Base-by-base conservation (phyloP, 1,140 invertebrate species). In the Calliopsis andreniformis region DNA sequence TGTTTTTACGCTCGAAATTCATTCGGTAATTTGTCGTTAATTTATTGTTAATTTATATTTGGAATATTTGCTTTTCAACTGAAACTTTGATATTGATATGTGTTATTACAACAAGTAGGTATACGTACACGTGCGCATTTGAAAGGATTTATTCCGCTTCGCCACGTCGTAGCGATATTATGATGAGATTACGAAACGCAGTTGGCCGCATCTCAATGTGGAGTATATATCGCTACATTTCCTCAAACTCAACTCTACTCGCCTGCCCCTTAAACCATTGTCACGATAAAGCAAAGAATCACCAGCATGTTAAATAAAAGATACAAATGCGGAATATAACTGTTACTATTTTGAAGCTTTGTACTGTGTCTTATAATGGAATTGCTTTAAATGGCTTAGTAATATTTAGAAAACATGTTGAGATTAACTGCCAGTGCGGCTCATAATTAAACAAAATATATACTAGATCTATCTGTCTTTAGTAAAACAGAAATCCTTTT, bases 181-280 rank as follows among this genome's bases (percentile, higher is more conserved):
- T 91, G 87, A 92, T 90, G 90, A 90, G 91, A 92, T 92, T 92
- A 92, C 88, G 76, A 75, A 80, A 80, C 86, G 87, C 91, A 90
- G 90, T 92, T 91, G 91, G 90, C 88, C 90, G 91, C 88, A 66
- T 89, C 87, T 91, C 89, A 92, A 92, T 92, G 86, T 89, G 79
- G 83, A 86, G 88, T 89, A 86, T 85, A 87, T 83, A 83, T 85
- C 80, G 77, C 78, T 59, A 76, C 83, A 81, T 87, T 88, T 84
- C 85, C 86, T 72, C 83, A 78, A 86, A 78, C 76, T 59, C 77
- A 72, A 49, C 71, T 64, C 71, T 76, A 49, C 45, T 71, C 75
- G 55, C 53, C 51, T 72, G 56, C 51, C 39, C 49, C 63, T 80
- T 80, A 82, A 80, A 76, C 79, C 64, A 58, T 53, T 69, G 58